Conservation (phyloP, 37 sponge, comb jelly and placozoan genomes). For the Beroe forskalii region DNA sequence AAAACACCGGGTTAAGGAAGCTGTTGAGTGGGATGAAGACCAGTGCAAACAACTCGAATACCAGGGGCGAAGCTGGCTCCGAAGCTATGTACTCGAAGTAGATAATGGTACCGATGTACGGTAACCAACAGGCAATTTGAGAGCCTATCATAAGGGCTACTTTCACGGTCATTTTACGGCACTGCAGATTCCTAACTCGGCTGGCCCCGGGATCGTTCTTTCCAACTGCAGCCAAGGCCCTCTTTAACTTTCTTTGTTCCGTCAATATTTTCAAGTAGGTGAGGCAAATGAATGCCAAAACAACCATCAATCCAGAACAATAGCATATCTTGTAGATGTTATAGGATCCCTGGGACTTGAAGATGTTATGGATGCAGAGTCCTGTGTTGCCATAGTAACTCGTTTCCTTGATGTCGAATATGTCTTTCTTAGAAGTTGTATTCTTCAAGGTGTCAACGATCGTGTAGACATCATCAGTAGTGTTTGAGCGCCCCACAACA, state of each 20-base stretch:
- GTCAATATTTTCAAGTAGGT: neutral
- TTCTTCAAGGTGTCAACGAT: too few species aligned
- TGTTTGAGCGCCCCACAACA: too few species aligned
- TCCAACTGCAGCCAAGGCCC: neutral
- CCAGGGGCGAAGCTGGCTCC: neutral
- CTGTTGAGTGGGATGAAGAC: slow-evolving; percentile 8
- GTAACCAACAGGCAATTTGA: slow-evolving; percentile 1
- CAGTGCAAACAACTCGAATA: slow-evolving; percentile 10
- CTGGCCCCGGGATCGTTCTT: too few species aligned
- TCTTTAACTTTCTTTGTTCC: neutral
- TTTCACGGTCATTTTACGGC: slow-evolving; percentile 1
- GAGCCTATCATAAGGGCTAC: neutral
- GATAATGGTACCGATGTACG: neutral
- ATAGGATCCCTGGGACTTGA: neutral
- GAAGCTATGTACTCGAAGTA: neutral
- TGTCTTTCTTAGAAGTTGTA: neutral
- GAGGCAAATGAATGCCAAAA: neutral
- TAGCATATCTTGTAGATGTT: neutral
- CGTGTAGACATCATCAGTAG: too few species aligned
- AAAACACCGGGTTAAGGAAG: too few species aligned
- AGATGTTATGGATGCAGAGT: neutral
- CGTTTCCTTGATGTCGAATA: neutral
- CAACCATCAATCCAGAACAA: neutral
- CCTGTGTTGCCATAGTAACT: too few species aligned
- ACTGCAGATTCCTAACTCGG: too few species aligned